These are phyloP conservation scores for Drosophila histrio DNA, from an alignment of 2,888 invertebrate genomes.

Conservation along the genomic window DNA sequence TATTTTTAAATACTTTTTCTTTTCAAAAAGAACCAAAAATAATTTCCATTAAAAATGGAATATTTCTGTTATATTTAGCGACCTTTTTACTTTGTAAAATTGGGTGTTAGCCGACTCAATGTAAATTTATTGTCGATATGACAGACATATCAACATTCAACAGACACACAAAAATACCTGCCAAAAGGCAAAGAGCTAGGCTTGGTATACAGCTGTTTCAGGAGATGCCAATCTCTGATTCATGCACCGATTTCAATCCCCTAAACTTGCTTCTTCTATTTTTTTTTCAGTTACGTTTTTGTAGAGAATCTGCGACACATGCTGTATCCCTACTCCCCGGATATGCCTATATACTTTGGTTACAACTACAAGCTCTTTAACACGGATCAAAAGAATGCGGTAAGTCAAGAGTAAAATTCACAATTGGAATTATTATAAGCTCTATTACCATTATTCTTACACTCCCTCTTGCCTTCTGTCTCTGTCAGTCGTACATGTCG, in stretches of 20 bases:
- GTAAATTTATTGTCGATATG: no score
- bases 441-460: background rate
- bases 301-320: slow-evolving; percentile 96
- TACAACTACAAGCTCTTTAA: slow-evolving; percentile 91
- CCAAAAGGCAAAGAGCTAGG: no score
- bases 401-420: slow-evolving; percentile 84
- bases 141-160: no score
- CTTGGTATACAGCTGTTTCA: no score
- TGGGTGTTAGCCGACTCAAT: no score
- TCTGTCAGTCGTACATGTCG: slow-evolving; percentile 91
- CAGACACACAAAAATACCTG: no score
- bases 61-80: no score
- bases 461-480: background rate
- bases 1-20: no score
- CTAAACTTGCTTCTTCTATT: background rate
- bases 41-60: no score
- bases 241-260: background rate
- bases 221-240: no score
- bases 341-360: slow-evolving; percentile 93
- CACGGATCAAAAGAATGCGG: slow-evolving; percentile 41
- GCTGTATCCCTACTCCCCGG: slow-evolving; percentile 89
- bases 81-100: no score
- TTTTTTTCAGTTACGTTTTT: slow-evolving; percentile 85
- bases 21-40: no score
- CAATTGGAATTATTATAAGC: background rate